Base-by-base conservation (phyloP, 2,113 vertebrate species). In the Corythornis vintsioides region DNA sequence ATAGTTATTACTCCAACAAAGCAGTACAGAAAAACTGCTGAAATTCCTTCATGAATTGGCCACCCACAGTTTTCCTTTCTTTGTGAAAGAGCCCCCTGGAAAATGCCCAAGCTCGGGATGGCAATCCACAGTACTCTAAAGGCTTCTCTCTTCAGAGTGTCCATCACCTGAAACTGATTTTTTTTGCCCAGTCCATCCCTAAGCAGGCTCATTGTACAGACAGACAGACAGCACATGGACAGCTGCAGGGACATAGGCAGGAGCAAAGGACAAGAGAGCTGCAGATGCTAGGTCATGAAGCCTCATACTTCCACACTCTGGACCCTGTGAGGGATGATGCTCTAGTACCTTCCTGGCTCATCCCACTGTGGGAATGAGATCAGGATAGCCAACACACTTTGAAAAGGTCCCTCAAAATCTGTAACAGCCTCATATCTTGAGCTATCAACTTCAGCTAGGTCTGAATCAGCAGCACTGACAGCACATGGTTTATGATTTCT, bases 41-140 rank as follows among this genome's bases (percentile, higher is more conserved):
- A 88, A 91, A 86, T 81, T 88, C 80, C 65, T 76, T 81, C 53
- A 90, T 74, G 86, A 91, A 91, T 77, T 77, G 43, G 38, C 64
- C 67, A 77, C 76, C 69, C 56, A 79, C 1, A 0, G 26, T 64
- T 83, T 78, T 59, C n/a, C 19, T 25, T 86, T 35, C 65, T 83
- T 88, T 80, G 38, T 83, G 69, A 57, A 86, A 83, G 25, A 61
- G 53, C 2, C 40, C 47, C 33, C 26, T 94, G 84, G 78, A 82
- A 89, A 92, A 94, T 15, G 11, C 21, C 66, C 31, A 59, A 11
- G 12, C 42, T 80, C 55, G 31, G 38, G 47, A 64, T 14, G 33
- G 64, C 33, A 92, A 83, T 22, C 45, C 45, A 61, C 29, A 17
- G 43, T 29, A 24, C 22, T 72, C 65, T 16, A 61, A 72, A n/a